Evolutionary conservation across 2,888 invertebrate genomes (phyloP), one percentile per base, ranked within the genome.

Genomic region (Noctua comes): DNA sequence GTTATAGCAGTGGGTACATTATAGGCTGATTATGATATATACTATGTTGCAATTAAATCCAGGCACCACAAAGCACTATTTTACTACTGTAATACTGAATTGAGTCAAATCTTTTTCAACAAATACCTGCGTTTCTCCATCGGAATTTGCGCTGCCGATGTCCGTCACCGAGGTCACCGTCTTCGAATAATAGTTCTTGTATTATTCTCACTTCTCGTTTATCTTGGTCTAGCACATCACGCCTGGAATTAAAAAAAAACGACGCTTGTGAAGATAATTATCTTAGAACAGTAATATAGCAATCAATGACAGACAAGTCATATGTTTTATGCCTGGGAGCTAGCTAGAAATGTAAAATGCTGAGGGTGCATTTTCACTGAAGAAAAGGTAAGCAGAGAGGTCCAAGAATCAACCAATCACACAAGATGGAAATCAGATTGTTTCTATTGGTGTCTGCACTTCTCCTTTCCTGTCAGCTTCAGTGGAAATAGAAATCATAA

Each of bases 111-210:
- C 2, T 13, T n/a, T 40, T 66, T 16, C 1, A 43, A 66, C 0
- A 40, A 43, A 65, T 74, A 97, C 98, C 98, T 77, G 98, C 97
- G 94, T 99, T 98, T 90, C 97, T 98, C 99, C 99, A 99, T 83
- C 98, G 97, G 92, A 99, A 99, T 91, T 98, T 98, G 51, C 98
- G 96, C 90, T 98, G 98, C 7, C 99, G 97, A 16, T 98, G 98
- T 4, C 98, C 97, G 1, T 97, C 98, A 46, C 98, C 98, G 87
- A 98, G 97, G 90, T 99, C 99, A 0, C 99, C 99, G 91, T 99
- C 99, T 92, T 99, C 99, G 59, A 99, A 97, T 48, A 99, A 97
- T 92, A 99, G 95, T 91, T 99, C 99, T 92, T 99, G 98, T 24
- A 99, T 97, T 88, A 98, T 94, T 88, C 98, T 97, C 31, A 99